Conservation (phyloP, 2,888 invertebrate genomes). For the Drosophila limbata region DNA sequence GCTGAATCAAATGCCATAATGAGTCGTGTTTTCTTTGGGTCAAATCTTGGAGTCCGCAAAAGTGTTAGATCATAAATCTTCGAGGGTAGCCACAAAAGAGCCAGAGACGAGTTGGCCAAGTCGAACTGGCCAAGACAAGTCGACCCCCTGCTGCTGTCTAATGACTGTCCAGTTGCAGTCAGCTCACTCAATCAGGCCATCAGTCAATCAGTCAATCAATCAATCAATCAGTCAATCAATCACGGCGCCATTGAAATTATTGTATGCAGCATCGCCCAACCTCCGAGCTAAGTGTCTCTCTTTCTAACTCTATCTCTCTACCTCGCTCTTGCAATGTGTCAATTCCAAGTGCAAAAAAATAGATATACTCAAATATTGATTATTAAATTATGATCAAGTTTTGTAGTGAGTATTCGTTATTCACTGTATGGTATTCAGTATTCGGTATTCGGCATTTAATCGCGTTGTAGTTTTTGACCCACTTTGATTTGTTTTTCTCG, state of each 20-base stretch:
- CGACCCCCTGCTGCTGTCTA: slow-evolving; percentile 40
- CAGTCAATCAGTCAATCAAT: slow-evolving; percentile 63
- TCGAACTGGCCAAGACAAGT: neutral
- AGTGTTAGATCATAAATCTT: slow-evolving; percentile 32
- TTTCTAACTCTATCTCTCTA: slow-evolving; percentile 1
- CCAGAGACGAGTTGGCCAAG: neutral
- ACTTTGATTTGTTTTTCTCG: slow-evolving; percentile 48
- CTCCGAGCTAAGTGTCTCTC: slow-evolving; percentile 17
- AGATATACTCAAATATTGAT: slow-evolving; percentile 42
- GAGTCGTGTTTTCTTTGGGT: slow-evolving; percentile 45
- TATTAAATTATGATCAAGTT: slow-evolving; percentile 69
- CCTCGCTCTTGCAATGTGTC: neutral
- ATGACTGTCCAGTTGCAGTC: slow-evolving; percentile 52
- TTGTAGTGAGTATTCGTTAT: slow-evolving; percentile 27
- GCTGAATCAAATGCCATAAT: slow-evolving; percentile 1
- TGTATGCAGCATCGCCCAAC: slow-evolving; percentile 39
- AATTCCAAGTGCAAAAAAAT: slow-evolving; percentile 30
- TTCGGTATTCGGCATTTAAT: slow-evolving; percentile 43
- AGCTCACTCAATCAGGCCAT: slow-evolving; percentile 37
- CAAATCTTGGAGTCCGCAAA: slow-evolving; percentile 29
- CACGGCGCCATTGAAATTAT: slow-evolving; percentile 68
- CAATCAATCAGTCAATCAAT: slow-evolving; percentile 63
- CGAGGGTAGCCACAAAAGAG: slow-evolving; percentile 1
- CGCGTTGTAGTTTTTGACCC: slow-evolving; percentile 66
- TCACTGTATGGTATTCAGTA: slow-evolving; percentile 20